These are phyloP conservation scores for Mesitornis unicolor DNA, from an alignment of 2,113 vertebrate species.

Conservation along the genomic window DNA sequence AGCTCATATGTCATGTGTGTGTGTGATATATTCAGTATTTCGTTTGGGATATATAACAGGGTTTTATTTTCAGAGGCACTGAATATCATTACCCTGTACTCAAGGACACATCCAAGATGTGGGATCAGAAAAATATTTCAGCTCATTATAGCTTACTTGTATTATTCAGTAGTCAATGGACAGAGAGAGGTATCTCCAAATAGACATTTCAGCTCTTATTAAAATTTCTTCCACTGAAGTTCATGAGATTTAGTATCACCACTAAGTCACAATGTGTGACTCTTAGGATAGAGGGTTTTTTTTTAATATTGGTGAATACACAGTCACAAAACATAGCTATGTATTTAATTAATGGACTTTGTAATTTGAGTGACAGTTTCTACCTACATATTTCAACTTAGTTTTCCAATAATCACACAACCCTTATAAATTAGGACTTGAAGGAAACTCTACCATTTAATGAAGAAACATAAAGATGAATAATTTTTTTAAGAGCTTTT, in stretches of 20 bases:
- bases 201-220: background rate
- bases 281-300: background rate
- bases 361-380: background rate
- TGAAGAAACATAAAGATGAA: background rate
- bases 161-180: background rate
- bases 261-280: background rate
- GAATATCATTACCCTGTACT: background rate
- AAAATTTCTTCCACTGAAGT: background rate
- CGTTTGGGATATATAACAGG: background rate
- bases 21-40: background rate
- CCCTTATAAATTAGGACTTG: background rate
- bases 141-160: background rate
- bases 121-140: background rate
- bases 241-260: background rate
- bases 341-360: background rate
- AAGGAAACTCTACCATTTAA: background rate
- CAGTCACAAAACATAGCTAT: background rate
- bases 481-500: background rate
- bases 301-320: background rate
- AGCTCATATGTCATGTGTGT: fast-evolving
- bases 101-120: background rate
- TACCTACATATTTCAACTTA: background rate
- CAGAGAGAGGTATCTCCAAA: background rate
- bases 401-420: background rate
- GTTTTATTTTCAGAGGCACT: background rate